Conservation (phyloP, 2,113 vertebrate genomes). For the Pluvianellus socialis region DNA sequence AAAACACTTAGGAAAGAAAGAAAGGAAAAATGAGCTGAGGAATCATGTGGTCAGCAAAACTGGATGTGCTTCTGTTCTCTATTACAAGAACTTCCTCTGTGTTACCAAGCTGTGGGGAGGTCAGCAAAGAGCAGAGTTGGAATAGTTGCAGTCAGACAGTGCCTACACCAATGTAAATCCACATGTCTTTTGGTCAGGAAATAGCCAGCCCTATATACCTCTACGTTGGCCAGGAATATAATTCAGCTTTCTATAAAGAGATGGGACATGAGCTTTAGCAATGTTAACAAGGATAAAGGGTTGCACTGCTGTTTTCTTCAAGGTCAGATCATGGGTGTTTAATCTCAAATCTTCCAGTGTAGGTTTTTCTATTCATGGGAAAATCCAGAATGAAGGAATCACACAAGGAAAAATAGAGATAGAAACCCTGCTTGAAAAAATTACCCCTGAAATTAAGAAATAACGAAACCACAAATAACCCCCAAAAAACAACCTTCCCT, state of each 20-base stretch:
- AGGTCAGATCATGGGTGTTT: neutral
- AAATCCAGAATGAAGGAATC: neutral
- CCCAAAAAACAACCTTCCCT: no score
- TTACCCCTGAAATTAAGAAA: neutral
- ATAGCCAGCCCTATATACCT: neutral
- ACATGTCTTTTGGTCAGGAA: fast-evolving
- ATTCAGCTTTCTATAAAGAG: neutral
- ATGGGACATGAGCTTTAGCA: neutral
- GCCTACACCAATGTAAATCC: neutral
- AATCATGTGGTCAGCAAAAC: neutral
- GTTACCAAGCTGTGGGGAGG: neutral
- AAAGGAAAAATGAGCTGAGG: neutral
- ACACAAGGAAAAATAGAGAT: neutral
- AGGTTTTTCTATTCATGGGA: neutral
- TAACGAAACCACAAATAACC: neutral
- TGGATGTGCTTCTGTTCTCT: neutral
- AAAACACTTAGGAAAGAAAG: neutral
- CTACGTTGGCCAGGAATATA: neutral
- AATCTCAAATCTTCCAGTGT: neutral
- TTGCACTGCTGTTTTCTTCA: neutral
- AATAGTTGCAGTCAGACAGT: neutral
- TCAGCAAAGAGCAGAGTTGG: neutral
- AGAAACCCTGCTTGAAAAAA: neutral
- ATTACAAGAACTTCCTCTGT: fast-evolving
- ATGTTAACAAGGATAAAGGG: neutral